These are phyloP conservation scores for Diadegma fenestrale DNA, from an alignment of 2,888 invertebrate species.

Conservation along the genomic window DNA sequence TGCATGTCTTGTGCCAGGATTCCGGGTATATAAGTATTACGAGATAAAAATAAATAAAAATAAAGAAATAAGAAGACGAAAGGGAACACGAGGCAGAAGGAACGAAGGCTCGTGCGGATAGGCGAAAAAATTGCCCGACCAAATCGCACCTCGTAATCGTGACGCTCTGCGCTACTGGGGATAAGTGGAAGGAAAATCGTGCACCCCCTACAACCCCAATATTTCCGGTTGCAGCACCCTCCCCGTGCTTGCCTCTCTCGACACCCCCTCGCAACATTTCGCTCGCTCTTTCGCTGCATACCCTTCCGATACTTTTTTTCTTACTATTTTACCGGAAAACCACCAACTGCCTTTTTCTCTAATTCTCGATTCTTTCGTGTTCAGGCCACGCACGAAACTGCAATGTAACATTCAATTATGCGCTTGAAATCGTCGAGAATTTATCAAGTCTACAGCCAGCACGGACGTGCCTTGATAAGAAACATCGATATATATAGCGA, in stretches of 20 bases:
- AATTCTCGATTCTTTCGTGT: conserved; percentile 18
- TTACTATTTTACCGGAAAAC: conserved; percentile 74
- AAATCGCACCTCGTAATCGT: conserved; percentile 72
- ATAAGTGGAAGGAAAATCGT: conserved; percentile 30
- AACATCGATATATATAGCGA: background rate
- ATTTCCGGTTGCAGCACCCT: conserved; percentile 69
- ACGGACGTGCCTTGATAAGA: background rate
- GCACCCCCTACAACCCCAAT: conserved; percentile 65
- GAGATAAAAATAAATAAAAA: conserved; percentile 40
- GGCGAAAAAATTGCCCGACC: conserved; percentile 67
- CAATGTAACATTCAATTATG: conserved; percentile 27
- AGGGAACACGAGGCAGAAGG: conserved; percentile 34
- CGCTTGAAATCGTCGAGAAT: background rate
- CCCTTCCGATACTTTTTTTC: conserved; percentile 67
- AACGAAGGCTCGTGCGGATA: conserved; percentile 49
- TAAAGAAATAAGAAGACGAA: conserved; percentile 33
- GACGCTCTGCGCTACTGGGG: conserved; percentile 49
- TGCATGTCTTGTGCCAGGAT: conserved; percentile 59
- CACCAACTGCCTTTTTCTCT: conserved; percentile 49
- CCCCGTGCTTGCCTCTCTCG: conserved; percentile 26
- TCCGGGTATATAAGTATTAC: conserved; percentile 13
- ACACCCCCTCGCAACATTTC: conserved; percentile 44
- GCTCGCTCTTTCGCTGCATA: conserved; percentile 55
- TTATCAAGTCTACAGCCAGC: background rate
- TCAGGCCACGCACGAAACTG: conserved; percentile 15